Percentiles rank a stretch among this genome's conserved stretches.
phyloP scores from a whole-genome alignment of 2,888 invertebrate genomes.

The Trichacis sp. region DNA sequence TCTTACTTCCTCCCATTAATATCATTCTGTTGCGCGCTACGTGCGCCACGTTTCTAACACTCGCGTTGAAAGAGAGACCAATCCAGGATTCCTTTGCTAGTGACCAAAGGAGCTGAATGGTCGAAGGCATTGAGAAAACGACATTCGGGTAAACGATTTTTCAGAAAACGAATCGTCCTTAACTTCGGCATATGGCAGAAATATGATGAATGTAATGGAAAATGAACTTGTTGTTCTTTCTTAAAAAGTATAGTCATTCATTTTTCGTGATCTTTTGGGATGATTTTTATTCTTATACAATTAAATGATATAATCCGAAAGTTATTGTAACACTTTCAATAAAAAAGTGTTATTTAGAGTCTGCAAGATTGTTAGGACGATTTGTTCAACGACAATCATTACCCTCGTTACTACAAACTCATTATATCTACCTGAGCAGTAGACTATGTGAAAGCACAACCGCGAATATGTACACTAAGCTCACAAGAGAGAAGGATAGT shows the following conservation, averaged over 20 bases:
- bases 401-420: constrained; percentile 31
- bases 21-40: constrained; percentile 26
- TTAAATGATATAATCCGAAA: no score
- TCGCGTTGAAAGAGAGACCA: constrained; percentile 37
- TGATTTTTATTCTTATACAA: no score
- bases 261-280: no score
- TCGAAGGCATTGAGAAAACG: constrained; percentile 30
- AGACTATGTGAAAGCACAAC: constrained; percentile 37
- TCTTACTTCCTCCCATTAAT: constrained; percentile 19
- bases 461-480: constrained; percentile 51
- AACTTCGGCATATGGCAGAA: no score
- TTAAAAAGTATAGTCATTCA: no score
- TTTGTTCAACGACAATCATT: no score
- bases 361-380: no score
- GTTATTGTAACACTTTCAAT: no score
- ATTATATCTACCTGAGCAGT: constrained; percentile 29
- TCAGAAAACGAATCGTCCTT: constrained; percentile 17
- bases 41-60: constrained; percentile 26
- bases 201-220: no score
- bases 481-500: constrained; percentile 40
- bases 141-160: constrained; percentile 5
- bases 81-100: constrained; percentile 25
- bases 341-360: no score
- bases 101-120: constrained; percentile 30
- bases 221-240: no score